Base-by-base conservation (phyloP, 1,140 invertebrate genomes). In the Calephelis virginiensis region DNA sequence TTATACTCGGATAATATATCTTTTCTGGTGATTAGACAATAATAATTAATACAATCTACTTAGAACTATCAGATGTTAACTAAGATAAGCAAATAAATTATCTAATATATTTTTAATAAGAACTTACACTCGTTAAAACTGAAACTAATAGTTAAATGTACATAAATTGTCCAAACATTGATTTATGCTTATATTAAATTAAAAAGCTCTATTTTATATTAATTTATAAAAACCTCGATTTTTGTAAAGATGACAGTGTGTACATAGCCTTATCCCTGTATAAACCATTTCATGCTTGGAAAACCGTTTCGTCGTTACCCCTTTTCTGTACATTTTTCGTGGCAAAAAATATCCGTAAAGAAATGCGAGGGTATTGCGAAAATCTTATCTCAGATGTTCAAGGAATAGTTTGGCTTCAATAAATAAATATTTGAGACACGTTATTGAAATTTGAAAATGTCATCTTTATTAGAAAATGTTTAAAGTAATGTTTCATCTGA, bases 231-330 rank as follows among this genome's bases (percentile, higher is more conserved):
- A 28, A 4, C 2, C 1, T 28, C 28, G 28, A 11, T 28, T 56
- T 37, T 56, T 7, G 11, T 56, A 10, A 6, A 37, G 50, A 37
- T 14, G 50, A 10, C 9, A 37, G 28, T 56, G 50, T 56, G 8
- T 28, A 56, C 5, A 12, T 37, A 17, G 17, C 47, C 50, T 28
- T 1, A 56, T 37, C 28, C 11, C 28, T 37, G 66, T 71, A 70
- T 63, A 66, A 72, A 71, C 71, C 73, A 77, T 70, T 78, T 68
- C 71, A 77, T 71, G 78, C 62, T 78, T 73, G 70, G 76, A 62
- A 71, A 71, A 69, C 38, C 64, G 53, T 61, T 66, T 65, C 76
- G 68, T 71, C 69, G 64, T 68, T 69, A 49, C 53, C 71, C 67
- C 69, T 70, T 70, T 66, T 67, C 65, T 68, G 72, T 66, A 65